Conservation (phyloP, 2,888 invertebrate species). For the Drosophila putrida region DNA sequence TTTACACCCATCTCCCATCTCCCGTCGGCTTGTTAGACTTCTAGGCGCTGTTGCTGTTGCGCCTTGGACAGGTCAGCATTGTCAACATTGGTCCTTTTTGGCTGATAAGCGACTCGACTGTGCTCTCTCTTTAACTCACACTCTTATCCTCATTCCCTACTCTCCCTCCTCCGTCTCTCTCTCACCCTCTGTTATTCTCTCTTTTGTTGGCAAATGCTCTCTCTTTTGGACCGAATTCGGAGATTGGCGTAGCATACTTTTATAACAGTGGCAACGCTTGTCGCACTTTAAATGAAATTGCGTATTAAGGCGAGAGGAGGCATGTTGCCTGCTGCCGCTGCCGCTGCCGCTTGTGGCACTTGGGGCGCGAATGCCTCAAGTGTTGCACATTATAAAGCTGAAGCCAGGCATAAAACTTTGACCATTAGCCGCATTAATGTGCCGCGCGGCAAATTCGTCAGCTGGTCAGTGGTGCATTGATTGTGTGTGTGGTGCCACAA, state of each 20-base stretch:
- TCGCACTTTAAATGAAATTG: slow-evolving; percentile 50
- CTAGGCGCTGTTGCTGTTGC: slow-evolving; percentile 60
- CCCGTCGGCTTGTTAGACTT: slow-evolving; percentile 38
- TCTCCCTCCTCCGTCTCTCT: background rate
- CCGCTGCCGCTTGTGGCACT: slow-evolving; percentile 18
- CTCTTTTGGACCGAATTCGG: slow-evolving; percentile 18
- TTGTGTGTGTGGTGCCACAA: slow-evolving; percentile 33
- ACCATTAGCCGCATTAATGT: slow-evolving; percentile 77
- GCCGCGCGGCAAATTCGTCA: slow-evolving; percentile 71
- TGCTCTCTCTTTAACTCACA: slow-evolving; percentile 17
- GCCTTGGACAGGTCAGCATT: slow-evolving; percentile 62
- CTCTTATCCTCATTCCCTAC: background rate
- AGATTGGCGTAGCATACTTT: slow-evolving; percentile 29
- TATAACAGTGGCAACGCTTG: slow-evolving; percentile 33
- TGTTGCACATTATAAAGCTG: slow-evolving; percentile 72
- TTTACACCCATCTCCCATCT: slow-evolving; percentile 2
- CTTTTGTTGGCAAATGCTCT: background rate
- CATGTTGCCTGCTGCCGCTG: background rate
- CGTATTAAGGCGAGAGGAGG: slow-evolving; percentile 43
- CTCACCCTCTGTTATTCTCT: background rate
- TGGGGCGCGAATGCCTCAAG: slow-evolving; percentile 57
- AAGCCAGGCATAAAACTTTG: slow-evolving; percentile 75
- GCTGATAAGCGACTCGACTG: slow-evolving; percentile 43
- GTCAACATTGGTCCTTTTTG: slow-evolving; percentile 52
- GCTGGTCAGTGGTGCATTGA: slow-evolving; percentile 71